Evolutionary conservation across 2,888 invertebrate genomes (phyloP).

Genomic region (Drepana falcataria): DNA sequence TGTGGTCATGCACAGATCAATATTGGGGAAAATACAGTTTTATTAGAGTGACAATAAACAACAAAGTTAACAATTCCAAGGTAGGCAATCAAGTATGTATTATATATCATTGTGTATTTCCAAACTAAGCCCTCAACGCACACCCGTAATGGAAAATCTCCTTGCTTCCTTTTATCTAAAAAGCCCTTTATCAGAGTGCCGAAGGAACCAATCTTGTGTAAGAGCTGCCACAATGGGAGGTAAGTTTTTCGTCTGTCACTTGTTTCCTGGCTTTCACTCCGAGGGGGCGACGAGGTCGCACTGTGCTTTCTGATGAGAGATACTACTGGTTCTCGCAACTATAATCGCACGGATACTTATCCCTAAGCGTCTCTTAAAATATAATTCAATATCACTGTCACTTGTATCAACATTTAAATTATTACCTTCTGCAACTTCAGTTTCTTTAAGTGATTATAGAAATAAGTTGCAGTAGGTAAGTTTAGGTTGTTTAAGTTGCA

Average conservation of each 20-base stretch:
- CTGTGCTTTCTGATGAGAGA: constrained; percentile 10
- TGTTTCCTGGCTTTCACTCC: constrained; percentile 41
- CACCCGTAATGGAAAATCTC: background rate
- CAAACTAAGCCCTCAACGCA: too few species aligned
- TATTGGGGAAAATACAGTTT: too few species aligned
- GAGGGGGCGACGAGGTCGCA: constrained; percentile 28
- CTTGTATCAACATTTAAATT: too few species aligned
- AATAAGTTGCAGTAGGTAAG: too few species aligned
- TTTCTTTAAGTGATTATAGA: too few species aligned
- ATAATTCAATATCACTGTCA: too few species aligned
- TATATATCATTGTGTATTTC: background rate
- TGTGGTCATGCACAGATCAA: too few species aligned
- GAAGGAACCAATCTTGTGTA: constrained; percentile 34
- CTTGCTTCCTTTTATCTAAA: background rate
- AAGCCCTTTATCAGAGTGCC: constrained; percentile 12
- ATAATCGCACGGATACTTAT: background rate
- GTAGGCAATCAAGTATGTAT: background rate
- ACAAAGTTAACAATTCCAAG: background rate
- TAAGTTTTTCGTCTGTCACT: constrained; percentile 45
- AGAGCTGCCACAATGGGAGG: constrained; percentile 33
- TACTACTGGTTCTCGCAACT: constrained; percentile 22
- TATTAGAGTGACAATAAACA: background rate
- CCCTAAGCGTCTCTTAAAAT: background rate
- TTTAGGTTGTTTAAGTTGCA: too few species aligned
- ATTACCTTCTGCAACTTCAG: too few species aligned